phyloP scores from a whole-genome alignment of 2,113 vertebrate genomes.

The Antigone vipio region DNA sequence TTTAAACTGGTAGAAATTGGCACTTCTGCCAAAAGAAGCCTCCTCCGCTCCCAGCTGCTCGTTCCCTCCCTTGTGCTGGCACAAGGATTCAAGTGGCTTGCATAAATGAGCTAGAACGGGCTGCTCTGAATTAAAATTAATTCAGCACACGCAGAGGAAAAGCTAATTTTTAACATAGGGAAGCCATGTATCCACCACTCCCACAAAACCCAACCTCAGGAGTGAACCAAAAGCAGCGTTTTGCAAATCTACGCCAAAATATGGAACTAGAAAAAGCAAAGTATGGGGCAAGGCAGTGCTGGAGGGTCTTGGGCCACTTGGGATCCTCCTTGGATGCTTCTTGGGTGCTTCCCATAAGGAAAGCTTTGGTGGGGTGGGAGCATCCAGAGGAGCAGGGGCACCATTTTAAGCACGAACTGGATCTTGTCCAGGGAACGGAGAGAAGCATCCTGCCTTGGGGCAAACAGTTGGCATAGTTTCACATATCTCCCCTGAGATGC shows the following conservation, averaged over 20 bases:
- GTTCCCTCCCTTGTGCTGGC: conserved; percentile 25
- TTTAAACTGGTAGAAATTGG: neutral
- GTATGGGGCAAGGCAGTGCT: neutral
- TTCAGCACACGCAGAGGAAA: neutral
- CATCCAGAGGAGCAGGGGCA: neutral
- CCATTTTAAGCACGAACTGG: neutral
- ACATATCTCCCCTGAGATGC: neutral
- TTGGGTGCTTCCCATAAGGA: neutral
- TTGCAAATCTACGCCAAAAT: neutral
- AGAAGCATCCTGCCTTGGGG: neutral
- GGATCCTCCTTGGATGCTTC: neutral
- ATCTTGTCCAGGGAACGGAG: neutral
- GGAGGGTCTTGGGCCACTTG: neutral
- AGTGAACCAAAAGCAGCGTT: neutral
- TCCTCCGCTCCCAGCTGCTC: conserved; percentile 52
- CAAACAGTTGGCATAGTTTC: neutral
- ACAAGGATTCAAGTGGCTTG: neutral
- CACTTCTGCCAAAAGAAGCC: conserved; percentile 24
- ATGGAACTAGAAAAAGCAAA: neutral
- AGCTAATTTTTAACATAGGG: neutral
- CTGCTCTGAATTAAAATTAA: conserved; percentile 33
- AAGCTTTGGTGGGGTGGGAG: neutral
- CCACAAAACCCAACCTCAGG: neutral
- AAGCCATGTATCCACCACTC: neutral
- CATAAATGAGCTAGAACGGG: neutral